Conservation (phyloP, 2,888 invertebrate genomes). For the Amaurobius ferox region DNA sequence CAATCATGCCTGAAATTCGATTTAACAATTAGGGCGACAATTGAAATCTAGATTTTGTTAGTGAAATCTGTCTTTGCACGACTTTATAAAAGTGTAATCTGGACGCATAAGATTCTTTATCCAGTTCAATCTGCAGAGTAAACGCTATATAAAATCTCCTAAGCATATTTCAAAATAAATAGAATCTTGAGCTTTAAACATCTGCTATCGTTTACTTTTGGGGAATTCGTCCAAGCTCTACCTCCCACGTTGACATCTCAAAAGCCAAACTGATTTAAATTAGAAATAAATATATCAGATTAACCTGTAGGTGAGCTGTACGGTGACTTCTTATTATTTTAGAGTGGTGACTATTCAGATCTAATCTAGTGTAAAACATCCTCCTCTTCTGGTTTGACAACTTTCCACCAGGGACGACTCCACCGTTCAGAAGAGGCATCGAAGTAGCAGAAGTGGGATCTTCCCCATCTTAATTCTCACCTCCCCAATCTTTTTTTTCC, state of each 20-base stretch:
- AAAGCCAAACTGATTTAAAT: background rate
- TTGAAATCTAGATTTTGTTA: no score
- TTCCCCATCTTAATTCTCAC: background rate
- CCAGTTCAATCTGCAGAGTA: no score
- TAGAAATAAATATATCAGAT: background rate
- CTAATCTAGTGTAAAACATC: background rate
- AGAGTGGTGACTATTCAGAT: background rate
- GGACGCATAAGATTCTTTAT: no score
- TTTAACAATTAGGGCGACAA: no score
- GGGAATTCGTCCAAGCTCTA: no score
- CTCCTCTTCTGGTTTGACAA: background rate
- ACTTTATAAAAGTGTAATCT: no score
- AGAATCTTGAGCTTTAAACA: no score
- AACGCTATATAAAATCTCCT: no score
- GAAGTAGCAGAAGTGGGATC: background rate
- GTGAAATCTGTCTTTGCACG: no score
- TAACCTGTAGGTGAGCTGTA: background rate
- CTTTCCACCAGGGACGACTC: background rate
- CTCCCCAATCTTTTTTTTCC: background rate
- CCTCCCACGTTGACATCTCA: background rate
- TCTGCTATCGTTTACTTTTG: no score
- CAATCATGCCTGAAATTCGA: no score
- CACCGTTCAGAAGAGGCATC: background rate
- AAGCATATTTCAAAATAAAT: no score
- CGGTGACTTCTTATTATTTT: background rate